Base-by-base conservation (phyloP, 2,113 vertebrate species). In the Malaclemys terrapin region DNA sequence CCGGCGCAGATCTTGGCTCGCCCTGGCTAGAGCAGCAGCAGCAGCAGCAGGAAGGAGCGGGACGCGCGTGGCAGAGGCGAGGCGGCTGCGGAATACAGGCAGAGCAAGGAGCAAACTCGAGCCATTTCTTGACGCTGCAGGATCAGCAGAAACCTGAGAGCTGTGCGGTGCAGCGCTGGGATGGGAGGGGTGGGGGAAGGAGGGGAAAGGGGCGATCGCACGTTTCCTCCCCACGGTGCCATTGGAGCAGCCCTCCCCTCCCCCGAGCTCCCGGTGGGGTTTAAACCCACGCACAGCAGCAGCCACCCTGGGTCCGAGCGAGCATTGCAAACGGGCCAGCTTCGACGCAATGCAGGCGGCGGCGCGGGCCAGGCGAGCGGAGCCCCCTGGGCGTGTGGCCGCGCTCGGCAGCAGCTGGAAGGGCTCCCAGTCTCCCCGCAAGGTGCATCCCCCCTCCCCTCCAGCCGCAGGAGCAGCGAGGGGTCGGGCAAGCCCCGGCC, bases 91-190 rank as follows among this genome's bases (percentile, higher is more conserved):
- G 98, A 98, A 98, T 97, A 98, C 98, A 95, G 96, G 98, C 98
- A 98, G 98, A 96, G 98, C 97, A 89, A 97, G 98, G 97, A 97
- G 98, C 98, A 96, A 98, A 98, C 98, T 97, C 98, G 97, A 98
- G 98, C 98, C 99, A 99, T 99, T 99, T 98, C 98, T 98, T 98
- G 98, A 98, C 98, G 98, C 98, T 98, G 99, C 99, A 98, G 98
- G 98, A 99, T 99, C 99, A 99, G 99, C 99, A 99, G 97, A 99
- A 99, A 99, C 98, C 97, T 96, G 98, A 98, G 97, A 96, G 98
- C 98, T 97, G 96, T 95, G 98, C 98, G 98, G 98, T 98, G 98
- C 97, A 96, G 98, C 96, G 80, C 56, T 78, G 97, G 82, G 93
- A 94, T 90, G 45, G 45, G 45, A 45, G 45, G 45, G 89, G 75